Evolutionary conservation across 35 echinoderm and acorn worm genomes (phyloP).

Genomic region (Amphiura filiformis): DNA sequence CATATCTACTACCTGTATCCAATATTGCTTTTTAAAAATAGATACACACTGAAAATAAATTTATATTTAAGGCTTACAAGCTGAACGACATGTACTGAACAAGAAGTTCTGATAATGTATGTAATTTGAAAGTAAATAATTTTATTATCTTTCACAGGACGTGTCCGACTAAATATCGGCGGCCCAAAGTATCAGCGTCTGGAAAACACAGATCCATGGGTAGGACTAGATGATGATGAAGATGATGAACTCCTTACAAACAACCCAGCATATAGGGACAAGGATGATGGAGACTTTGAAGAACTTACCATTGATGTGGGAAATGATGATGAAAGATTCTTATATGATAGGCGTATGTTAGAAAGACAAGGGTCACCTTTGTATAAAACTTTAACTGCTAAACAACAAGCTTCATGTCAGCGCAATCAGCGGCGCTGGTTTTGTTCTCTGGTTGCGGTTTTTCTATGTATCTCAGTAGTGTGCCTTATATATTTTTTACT

Average conservation of each 20-base stretch:
- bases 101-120: too few relatives aligned
- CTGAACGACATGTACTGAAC: too few relatives aligned
- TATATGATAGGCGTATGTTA: neutral
- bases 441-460: neutral
- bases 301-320: neutral
- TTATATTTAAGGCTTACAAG: too few relatives aligned
- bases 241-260: neutral
- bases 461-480: neutral
- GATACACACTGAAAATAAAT: too few relatives aligned
- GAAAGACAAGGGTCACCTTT: slow-evolving; percentile 2
- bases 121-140: too few relatives aligned
- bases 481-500: neutral
- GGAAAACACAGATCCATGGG: neutral
- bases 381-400: neutral
- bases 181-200: neutral
- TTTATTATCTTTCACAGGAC: neutral
- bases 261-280: neutral
- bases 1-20: too few relatives aligned
- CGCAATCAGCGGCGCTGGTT: neutral
- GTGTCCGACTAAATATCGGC: neutral
- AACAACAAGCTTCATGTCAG: neutral
- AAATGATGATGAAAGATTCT: neutral
- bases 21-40: too few relatives aligned
- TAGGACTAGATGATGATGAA: neutral
- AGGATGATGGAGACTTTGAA: neutral